These are phyloP conservation scores for Romanogobio albipinnatus DNA, from an alignment of 2,113 vertebrate genomes.

Conservation along the genomic window DNA sequence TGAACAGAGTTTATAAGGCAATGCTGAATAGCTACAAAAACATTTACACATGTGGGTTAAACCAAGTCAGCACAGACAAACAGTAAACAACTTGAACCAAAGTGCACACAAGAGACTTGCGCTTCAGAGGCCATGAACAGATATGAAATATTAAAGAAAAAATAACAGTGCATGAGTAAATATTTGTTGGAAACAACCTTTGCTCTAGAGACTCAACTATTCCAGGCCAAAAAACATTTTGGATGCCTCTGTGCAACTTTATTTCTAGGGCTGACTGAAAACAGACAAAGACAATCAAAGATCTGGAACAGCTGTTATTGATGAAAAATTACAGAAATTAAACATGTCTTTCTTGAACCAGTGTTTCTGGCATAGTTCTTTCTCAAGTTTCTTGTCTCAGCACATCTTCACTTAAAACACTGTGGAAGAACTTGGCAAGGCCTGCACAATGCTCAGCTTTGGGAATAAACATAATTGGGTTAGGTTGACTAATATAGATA, in stretches of 20 bases:
- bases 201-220: not conserved
- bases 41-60: conserved; percentile 6
- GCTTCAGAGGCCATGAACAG: not conserved
- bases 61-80: not conserved
- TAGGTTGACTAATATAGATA: not conserved
- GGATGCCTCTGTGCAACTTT: not conserved
- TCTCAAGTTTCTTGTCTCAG: not conserved
- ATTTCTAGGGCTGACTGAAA: not conserved
- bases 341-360: not conserved
- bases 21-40: conserved; percentile 19
- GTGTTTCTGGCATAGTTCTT: not conserved
- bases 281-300: not conserved
- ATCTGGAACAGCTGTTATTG: not conserved
- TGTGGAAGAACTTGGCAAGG: not conserved
- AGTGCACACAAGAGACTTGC: not conserved
- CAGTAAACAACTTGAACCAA: not conserved
- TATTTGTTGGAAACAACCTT: conserved; percentile 9
- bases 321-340: not conserved
- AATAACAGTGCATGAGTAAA: conserved; percentile 3
- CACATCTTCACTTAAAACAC: not conserved
- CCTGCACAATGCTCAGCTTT: not conserved
- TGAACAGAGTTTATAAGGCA: not conserved
- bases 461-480: not conserved
- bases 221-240: not conserved
- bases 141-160: conserved; percentile 22